Evolutionary conservation across 2,113 vertebrate genomes (phyloP), one percentile per base, ranked within the genome.

Genomic region (Centrocercus urophasianus): DNA sequence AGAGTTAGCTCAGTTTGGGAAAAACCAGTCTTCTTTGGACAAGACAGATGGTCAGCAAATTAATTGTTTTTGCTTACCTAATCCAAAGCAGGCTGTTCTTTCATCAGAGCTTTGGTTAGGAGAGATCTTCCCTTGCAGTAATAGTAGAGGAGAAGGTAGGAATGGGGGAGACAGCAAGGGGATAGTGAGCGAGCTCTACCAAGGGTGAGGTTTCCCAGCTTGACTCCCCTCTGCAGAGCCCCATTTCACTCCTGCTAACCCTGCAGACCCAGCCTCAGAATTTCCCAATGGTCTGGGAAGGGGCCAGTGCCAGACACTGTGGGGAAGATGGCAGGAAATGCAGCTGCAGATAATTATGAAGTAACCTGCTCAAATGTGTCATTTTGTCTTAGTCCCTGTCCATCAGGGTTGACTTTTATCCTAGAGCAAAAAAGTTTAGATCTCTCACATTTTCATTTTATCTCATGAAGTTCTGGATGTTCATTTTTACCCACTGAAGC

Each of bases 401-500:
- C 83, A 52, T 84, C 70, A 63, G 57, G 61, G 24, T 69, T 95
- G 83, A n/a, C 28, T 84, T 88, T 25, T 90, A 38, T 76, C 73
- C 61, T 78, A 70, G 13, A 95, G 43, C 48, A 70, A 65, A 60
- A 73, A 19, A 25, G 36, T 54, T 94, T 88, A 78, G 30, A 56
- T 65, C 45, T 76, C 66, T 69, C 74, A 73, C 1, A 3, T 74
- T 93, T 91, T 88, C 76, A 66, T 90, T 88, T 61, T 95, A 0
- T 50, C 40, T 84, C 1, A 0, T 76, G 73, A 94, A 81, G 66
- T 21, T 57, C 70, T 90, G 63, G 54, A 93, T 88, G 59, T 93
- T 94, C 94, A 82, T 86, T 92, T 83, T 90, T 75, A 90, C 78
- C 80, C 88, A 79, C 59, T 84, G 88, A 95, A 95, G 93, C 66